Evolutionary conservation across 2,113 vertebrate species (phyloP), one percentile per base, ranked within the genome.

Genomic region (Leucosticte australis): DNA sequence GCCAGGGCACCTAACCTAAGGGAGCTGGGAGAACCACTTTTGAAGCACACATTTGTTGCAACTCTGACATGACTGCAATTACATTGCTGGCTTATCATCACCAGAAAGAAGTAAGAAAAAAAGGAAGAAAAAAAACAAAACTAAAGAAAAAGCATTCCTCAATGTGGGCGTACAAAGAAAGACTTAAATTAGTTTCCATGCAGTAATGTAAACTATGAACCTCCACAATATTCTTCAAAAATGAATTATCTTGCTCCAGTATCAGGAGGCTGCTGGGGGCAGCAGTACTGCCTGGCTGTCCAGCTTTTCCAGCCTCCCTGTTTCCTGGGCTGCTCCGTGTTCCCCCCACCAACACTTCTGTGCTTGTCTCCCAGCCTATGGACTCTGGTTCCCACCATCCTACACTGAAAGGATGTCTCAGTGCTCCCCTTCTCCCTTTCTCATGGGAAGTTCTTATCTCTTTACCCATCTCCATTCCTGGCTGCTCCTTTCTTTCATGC

Each of bases 1-100:
- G 86, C 88, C 86, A 95, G 90, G 91, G 94, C 91, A 95, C 93
- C 90, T 84, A 95, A 90, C 87, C 41, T 41, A 95, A 76, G 77
- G 65, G 79, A 65, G 56, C 49, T 78, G 87, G 73, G 71, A 24
- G 55, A 88, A 56, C 22, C 28, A 44, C 76, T 92, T 84, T 75
- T 84, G 71, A 97, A 92, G 63, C n/a, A 78, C 30, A 30, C 56
- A 46, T 82, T 95, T 93, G 92, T 57, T 91, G 78, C 41, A 49
- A 81, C 41, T 68, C 87, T 76, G 90, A 60, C 16, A 75, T 3
- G 46, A 85, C 15, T 67, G 35, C 60, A 94, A 97, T 94, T 95
- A 70, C 79, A 80, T 53, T 91, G 67, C 67, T 30, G 78, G 73
- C 57, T 74, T 92, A 60, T 90, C 84, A 81, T 53, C 75, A 83